phyloP scores from a whole-genome alignment of 2,113 vertebrate genomes.

The Fukomys damarensis region DNA sequence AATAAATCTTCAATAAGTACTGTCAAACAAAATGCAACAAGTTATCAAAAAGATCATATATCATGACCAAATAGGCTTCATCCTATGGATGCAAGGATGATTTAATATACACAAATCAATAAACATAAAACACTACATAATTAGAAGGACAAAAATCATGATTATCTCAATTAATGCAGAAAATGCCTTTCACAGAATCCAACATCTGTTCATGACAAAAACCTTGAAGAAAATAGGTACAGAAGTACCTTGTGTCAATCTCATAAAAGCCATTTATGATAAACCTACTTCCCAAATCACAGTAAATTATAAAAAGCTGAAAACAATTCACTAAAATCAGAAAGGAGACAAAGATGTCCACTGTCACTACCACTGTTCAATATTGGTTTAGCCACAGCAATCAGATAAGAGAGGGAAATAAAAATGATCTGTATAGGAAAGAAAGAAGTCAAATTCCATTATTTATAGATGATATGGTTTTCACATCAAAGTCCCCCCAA shows the following conservation, averaged over 20 bases:
- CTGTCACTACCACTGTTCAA: background rate
- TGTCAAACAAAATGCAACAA: background rate
- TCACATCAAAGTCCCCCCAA: background rate
- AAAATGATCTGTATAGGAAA: background rate
- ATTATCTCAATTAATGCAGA: background rate
- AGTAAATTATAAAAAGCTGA: background rate
- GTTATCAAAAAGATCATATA: background rate
- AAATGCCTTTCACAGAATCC: background rate
- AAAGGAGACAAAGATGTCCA: background rate
- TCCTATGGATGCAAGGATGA: background rate
- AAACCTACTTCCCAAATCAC: background rate
- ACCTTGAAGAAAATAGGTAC: background rate
- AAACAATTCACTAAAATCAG: background rate
- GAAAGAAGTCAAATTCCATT: background rate
- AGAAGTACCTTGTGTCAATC: background rate
- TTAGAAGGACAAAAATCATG: background rate
- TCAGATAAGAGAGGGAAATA: background rate
- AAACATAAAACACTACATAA: background rate
- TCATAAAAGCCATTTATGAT: background rate
- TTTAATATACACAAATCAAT: background rate
- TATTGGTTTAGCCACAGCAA: background rate
- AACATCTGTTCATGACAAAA: background rate
- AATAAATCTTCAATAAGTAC: background rate
- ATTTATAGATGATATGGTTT: background rate
- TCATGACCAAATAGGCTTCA: background rate